Evolutionary conservation across 2,113 vertebrate genomes (phyloP).

Genomic region (Tyto alba): DNA sequence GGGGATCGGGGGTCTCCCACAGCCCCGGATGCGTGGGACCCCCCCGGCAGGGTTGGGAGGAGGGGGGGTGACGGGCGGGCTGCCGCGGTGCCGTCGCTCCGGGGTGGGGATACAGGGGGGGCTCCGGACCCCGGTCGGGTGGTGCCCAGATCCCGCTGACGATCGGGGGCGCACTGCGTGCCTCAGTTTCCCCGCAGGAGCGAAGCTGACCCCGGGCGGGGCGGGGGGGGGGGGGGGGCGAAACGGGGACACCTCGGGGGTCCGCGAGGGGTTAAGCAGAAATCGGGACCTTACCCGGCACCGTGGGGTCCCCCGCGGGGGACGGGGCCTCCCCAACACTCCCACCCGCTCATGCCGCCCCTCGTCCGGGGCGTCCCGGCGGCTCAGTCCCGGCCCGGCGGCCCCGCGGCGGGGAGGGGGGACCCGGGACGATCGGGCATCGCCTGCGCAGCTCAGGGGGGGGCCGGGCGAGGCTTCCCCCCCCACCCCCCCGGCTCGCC

Average conservation of each 20-base stretch:
- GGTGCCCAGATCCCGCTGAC: background rate
- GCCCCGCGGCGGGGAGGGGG: background rate
- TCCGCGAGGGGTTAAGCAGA: background rate
- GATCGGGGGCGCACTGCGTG: background rate
- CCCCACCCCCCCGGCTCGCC: background rate
- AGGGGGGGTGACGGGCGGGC: no score
- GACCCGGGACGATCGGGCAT: background rate
- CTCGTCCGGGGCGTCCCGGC: background rate
- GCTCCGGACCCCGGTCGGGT: background rate
- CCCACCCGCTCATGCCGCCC: background rate
- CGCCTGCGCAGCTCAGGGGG: background rate
- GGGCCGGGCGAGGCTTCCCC: background rate
- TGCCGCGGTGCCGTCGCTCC: no score
- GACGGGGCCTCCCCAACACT: background rate
- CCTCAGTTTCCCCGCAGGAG: background rate
- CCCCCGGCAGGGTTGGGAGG: no score
- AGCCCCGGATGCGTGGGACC: no score
- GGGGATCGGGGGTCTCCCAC: background rate
- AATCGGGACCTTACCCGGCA: background rate
- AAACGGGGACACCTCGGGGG: no score
- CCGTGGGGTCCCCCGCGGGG: background rate
- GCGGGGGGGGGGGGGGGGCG: rapidly evolving
- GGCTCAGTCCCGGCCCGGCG: background rate
- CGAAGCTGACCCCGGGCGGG: background rate
- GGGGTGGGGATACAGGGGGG: background rate